These are phyloP conservation scores for Pungitius pungitius DNA, from an alignment of 2,113 vertebrate species.

Conservation along the genomic window DNA sequence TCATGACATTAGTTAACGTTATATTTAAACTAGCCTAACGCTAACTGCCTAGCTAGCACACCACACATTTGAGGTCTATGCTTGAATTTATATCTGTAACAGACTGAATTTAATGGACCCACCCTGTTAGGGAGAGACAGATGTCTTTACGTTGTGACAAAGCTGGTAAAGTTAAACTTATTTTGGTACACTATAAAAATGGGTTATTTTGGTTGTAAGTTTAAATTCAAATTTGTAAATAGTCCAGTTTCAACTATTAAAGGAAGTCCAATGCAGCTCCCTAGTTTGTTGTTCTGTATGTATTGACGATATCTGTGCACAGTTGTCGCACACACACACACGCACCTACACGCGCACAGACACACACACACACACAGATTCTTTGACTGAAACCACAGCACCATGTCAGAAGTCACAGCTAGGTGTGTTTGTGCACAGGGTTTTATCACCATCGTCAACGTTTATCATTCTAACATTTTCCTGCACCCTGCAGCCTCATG, in stretches of 20 bases:
- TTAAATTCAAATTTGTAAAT: not conserved
- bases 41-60: not conserved
- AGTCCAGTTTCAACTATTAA: not conserved
- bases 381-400: conserved; percentile 33
- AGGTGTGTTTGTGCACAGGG: conserved; percentile 41
- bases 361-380: not conserved
- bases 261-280: not conserved
- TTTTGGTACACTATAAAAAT: not conserved
- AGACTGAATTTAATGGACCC: not conserved
- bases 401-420: conserved; percentile 58
- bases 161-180: not conserved
- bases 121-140: not conserved
- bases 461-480: conserved; percentile 7
- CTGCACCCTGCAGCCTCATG: conserved; percentile 11
- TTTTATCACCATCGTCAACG: conserved; percentile 23
- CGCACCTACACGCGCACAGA: not conserved
- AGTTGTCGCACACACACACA: not conserved
- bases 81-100: not conserved
- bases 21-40: not conserved
- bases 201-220: not conserved
- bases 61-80: no score
- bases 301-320: not conserved
- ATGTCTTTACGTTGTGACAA: no score
- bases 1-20: not conserved
- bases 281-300: not conserved